phyloP scores from a whole-genome alignment of 2,888 invertebrate species.

The Rhagium mordax region DNA sequence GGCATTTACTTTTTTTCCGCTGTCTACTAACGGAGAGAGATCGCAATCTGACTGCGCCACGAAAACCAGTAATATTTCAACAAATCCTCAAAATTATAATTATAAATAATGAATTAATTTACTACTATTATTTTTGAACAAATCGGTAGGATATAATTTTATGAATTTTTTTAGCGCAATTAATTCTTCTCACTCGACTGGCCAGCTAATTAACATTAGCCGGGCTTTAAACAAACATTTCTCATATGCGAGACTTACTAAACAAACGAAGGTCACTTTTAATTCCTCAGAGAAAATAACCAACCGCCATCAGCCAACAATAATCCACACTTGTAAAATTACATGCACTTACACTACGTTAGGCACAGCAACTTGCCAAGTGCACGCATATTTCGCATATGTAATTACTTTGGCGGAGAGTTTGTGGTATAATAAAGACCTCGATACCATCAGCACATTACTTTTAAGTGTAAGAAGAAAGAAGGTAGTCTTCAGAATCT shows the following conservation, averaged over 20 bases:
- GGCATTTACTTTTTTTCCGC: too few species aligned
- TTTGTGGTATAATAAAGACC: constrained; percentile 24
- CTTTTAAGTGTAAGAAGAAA: constrained; percentile 32
- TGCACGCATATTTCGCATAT: constrained; percentile 11
- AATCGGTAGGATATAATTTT: neutral
- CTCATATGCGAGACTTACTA: neutral
- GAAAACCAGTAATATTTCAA: too few species aligned
- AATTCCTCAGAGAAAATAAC: constrained; percentile 16
- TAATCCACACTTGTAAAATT: constrained; percentile 9
- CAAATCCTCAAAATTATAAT: too few species aligned
- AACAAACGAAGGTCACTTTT: constrained; percentile 10
- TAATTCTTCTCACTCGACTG: neutral
- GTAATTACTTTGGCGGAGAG: constrained; percentile 29
- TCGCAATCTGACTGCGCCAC: too few species aligned
- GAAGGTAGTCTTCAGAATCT: constrained; percentile 32
- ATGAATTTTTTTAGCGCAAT: neutral
- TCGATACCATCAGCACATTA: constrained; percentile 22
- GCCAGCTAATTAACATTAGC: neutral
- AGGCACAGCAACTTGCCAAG: neutral
- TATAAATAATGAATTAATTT: neutral
- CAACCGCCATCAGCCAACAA: neutral
- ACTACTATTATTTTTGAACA: neutral
- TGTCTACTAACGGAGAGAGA: too few species aligned
- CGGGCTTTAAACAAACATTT: neutral
- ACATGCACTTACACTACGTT: constrained; percentile 9